A percentile compares a stretch with the other conserved stretches of the same genome.
phyloP scores from a whole-genome alignment of 2,888 invertebrate species.

The Pediacus dermestoides region DNA sequence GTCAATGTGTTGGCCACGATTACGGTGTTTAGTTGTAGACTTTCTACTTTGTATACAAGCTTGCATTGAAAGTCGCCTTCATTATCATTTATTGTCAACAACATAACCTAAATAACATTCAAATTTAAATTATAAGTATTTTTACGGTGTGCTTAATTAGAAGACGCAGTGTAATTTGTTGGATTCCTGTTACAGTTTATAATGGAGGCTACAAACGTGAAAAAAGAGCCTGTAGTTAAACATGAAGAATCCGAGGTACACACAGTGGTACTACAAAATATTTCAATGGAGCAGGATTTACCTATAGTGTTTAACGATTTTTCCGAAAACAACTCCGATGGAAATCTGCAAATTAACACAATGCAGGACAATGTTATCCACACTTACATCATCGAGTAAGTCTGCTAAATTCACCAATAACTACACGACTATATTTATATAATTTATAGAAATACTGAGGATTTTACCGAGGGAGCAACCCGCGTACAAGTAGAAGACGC shows the following conservation, averaged over 20 bases:
- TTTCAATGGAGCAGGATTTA: conserved; percentile 22
- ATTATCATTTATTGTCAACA: no score
- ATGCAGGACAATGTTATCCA: conserved; percentile 26
- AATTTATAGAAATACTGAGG: conserved; percentile 22
- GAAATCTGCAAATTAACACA: conserved; percentile 32
- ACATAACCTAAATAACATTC: conserved; percentile 9
- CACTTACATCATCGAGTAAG: conserved; percentile 23
- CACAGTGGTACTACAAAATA: conserved; percentile 34
- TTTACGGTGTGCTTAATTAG: conserved; percentile 4
- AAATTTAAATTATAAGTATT: conserved; percentile 1
- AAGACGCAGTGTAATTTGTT: no score
- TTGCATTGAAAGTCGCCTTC: conserved; percentile 24
- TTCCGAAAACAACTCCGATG: conserved; percentile 32
- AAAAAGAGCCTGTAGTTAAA: conserved; percentile 13
- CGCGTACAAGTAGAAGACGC: conserved; percentile 22
- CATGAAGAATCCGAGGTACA: conserved; percentile 17
- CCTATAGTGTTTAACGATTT: conserved; percentile 33
- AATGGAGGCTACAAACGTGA: conserved; percentile 14
- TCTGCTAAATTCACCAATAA: background rate
- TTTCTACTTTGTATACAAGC: conserved; percentile 20
- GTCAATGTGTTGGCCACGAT: background rate
- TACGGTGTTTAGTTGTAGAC: conserved; percentile 13
- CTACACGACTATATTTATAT: conserved; percentile 1
- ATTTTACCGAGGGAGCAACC: conserved; percentile 22
- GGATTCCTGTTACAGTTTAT: no score